Evolutionary conservation across 2,113 vertebrate genomes (phyloP), one percentile per base, ranked within the genome.

Genomic region (Scytalopus superciliaris): DNA sequence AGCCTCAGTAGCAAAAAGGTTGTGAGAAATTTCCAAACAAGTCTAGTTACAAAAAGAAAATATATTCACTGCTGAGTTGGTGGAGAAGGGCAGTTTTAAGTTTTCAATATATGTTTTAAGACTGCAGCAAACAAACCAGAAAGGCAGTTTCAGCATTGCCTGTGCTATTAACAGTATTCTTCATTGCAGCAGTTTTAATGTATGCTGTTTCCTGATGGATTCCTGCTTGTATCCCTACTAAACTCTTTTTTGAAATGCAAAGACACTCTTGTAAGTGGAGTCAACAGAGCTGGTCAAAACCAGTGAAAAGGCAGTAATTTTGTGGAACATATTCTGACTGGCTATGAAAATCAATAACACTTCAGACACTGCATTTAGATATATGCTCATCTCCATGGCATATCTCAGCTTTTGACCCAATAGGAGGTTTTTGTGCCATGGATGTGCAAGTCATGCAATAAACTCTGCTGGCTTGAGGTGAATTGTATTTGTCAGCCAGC

Each of bases 11-110:
- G 85, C 59, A 94, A 83, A 79, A 62, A 83, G 14, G 49, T 67
- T 94, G 57, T 35, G 95, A 94, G 85, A 89, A 68, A 66, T 94
- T 94, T 94, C 92, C 57, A 77, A 84, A 67, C 28, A 87, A 93
- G 47, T 63, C 55, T 67, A 80, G 77, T 90, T 79, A 77, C 60
- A 93, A 78, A 57, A 63, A 44, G 9, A 42, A 67, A 64, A 87
- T 35, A 39, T 8, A 68, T 59, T 31, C 21, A 89, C 53, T 78
- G 56, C 66, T 87, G 93, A 95, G 94, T 55, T 92, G 83, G 53
- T 93, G 62, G 18, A 87, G 62, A 70, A 63, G 86, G 67, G 49
- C 47, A 64, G 40, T 70, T 95, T 76, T 92, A 87, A 33, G 17
- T 80, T 96, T 94, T 94, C 31, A 75, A 39, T 64, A 52, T 81